Base-by-base conservation (phyloP, 2,888 invertebrate genomes). In the Pterobdella sp. region DNA sequence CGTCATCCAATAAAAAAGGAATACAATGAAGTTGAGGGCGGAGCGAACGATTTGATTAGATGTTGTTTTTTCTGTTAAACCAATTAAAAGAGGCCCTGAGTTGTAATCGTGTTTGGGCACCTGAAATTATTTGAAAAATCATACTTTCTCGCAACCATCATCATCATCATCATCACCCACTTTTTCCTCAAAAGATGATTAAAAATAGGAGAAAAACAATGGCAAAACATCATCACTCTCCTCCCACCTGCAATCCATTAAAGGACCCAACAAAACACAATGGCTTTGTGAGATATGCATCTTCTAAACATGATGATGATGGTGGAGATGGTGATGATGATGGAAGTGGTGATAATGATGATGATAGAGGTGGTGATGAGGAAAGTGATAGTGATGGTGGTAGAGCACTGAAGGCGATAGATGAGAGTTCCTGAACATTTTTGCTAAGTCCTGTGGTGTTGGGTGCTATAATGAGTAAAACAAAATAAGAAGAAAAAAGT, bases 21-120 rank as follows among this genome's bases (percentile, higher is more conserved):
- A 97, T 79, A 94, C 94, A 1, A 97, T 91, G 0, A 95, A 91
- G 85, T 97, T 95, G 49, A 97, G 86, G 0, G 94, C 90, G 0
- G 97, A 95, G 78, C 96, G 87, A 64, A 94, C 90, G 75, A 97
- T 90, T 84, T 97, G 95, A 78, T 91, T 90, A 83, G 92, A 92
- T 0, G 90, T 92, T 0, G 94, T 93, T 80, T 90, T 92, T 63
- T 92, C 91, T 0, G 93, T 94, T 76, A 96, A 85, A 0, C 96
- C 95, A 80, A 94, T 93, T 77, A 96, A 90, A 22, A 92, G 92
- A 0, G 91, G 88, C 0, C 91, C 90, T 0, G 94, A 93, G 18
- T 88, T 87, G 76, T 90, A 88, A 83, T 95, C 92, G 84, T 92
- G 92, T 77, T 93, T 89, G 0, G 95, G 94, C 0, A 92, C 91